These are phyloP conservation scores for Myotis lucifugus DNA, from an alignment of 2,113 vertebrate genomes.

Conservation along the genomic window DNA sequence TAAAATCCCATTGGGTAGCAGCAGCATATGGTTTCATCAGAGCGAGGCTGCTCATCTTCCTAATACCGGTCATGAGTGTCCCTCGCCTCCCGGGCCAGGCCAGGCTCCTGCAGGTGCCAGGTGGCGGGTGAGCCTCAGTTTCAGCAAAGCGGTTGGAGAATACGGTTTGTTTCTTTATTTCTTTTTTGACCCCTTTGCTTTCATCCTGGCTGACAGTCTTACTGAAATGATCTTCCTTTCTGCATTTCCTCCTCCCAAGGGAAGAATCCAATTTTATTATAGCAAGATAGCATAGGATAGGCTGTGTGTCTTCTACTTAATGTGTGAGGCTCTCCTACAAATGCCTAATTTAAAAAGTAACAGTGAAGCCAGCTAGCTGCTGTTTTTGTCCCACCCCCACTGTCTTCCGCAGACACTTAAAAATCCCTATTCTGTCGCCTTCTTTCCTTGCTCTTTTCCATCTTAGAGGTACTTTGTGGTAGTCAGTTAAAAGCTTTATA, in stretches of 20 bases:
- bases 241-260: background rate
- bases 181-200: background rate
- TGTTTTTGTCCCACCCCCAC: background rate
- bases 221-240: background rate
- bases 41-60: background rate
- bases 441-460: slow-evolving; percentile 59
- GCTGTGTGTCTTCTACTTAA: background rate
- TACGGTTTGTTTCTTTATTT: background rate
- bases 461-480: background rate
- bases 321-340: background rate
- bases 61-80: background rate
- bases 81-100: too few relatives aligned
- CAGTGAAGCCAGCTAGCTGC: slow-evolving; percentile 61
- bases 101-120: background rate
- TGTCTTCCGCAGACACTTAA: background rate
- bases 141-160: background rate
- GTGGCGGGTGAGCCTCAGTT: background rate
- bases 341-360: slow-evolving; percentile 63
- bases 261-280: background rate
- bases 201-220: background rate
- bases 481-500: slow-evolving; percentile 30
- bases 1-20: slow-evolving; percentile 28
- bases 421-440: slow-evolving; percentile 61
- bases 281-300: background rate
- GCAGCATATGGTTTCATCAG: background rate